Conservation (phyloP, 1,140 invertebrate genomes). For the Calephelis virginiensis region DNA sequence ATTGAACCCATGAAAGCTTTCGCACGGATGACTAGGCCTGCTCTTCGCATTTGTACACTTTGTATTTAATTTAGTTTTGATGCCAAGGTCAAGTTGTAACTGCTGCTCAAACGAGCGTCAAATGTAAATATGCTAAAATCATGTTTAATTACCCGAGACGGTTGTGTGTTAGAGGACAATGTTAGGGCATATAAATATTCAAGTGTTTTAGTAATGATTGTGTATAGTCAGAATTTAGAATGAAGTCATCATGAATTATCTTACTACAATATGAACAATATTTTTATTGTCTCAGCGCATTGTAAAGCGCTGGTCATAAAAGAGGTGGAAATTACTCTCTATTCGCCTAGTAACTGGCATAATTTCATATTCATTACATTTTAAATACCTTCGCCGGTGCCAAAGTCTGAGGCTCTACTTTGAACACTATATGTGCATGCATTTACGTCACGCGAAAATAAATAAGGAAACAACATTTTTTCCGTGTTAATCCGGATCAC, state of each 20-base stretch:
- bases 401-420: too few species aligned
- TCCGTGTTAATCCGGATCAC: too few species aligned
- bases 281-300: neutral
- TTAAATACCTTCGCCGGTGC: too few species aligned
- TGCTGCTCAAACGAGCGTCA: neutral
- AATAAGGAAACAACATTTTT: too few species aligned
- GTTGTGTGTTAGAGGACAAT: conserved; percentile 7
- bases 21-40: conserved; percentile 41
- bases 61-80: conserved; percentile 27
- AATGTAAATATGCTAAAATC: conserved; percentile 3
- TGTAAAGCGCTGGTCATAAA: too few species aligned
- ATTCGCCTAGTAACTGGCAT: too few species aligned
- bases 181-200: neutral
- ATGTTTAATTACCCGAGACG: neutral
- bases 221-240: neutral
- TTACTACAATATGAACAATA: neutral
- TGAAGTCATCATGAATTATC: conserved; percentile 12
- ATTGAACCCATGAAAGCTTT: conserved; percentile 67
- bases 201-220: conserved; percentile 5
- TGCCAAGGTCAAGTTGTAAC: conserved; percentile 29
- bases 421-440: too few species aligned
- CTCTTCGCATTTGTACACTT: conserved; percentile 26
- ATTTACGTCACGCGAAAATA: too few species aligned
- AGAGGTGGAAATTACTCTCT: too few species aligned
- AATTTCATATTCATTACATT: too few species aligned